A percentile compares a stretch with the other conserved stretches of the same genome.
These are phyloP conservation scores for Nycticorax nycticorax DNA, from an alignment of 2,113 vertebrate genomes.

Conservation along the genomic window DNA sequence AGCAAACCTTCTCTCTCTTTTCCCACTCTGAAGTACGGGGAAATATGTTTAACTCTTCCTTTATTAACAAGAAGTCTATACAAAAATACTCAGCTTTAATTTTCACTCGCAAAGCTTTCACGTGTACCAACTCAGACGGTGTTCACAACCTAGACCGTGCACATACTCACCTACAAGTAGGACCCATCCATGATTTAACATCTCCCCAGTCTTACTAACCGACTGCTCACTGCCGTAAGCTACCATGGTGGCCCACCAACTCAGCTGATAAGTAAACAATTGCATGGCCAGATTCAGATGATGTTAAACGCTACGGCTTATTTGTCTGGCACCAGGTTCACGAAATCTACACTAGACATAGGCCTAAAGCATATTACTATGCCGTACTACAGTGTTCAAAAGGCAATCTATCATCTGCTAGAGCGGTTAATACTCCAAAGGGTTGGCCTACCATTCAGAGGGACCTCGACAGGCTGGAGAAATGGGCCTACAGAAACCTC, in stretches of 20 bases:
- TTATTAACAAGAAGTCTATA: background rate
- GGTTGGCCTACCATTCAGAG: background rate
- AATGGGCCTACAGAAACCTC: background rate
- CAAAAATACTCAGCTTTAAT: background rate
- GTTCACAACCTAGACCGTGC: background rate
- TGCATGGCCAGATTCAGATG: background rate
- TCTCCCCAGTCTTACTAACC: background rate
- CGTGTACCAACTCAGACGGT: background rate
- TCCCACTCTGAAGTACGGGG: background rate
- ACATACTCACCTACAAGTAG: background rate
- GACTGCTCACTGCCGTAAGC: background rate
- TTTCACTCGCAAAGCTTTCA: conserved; percentile 4
- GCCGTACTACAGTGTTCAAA: background rate
- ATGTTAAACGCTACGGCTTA: background rate
- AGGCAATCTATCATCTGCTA: background rate
- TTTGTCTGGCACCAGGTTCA: background rate
- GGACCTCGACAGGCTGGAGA: background rate
- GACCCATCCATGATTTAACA: background rate
- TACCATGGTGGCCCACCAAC: background rate
- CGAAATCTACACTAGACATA: background rate
- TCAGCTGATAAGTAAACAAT: background rate
- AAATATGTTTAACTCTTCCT: background rate
- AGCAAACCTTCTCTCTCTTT: background rate
- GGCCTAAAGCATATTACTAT: background rate
- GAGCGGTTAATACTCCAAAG: background rate